Percentiles rank a stretch among this genome's conserved stretches.
These are phyloP conservation scores for Aramus guarauna DNA, from an alignment of 2,113 vertebrate species.

Conservation along the genomic window DNA sequence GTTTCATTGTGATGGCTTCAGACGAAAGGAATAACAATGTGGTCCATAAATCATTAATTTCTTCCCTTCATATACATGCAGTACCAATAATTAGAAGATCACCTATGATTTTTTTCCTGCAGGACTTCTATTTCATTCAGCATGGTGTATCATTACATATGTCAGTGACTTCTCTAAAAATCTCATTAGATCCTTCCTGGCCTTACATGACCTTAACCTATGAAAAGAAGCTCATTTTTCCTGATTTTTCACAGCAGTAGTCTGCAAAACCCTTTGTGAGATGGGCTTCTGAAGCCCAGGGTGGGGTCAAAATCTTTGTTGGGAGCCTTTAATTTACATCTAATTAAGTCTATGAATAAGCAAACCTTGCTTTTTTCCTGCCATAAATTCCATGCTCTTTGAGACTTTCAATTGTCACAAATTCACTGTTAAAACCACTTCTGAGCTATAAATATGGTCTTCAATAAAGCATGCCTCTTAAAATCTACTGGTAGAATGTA, in stretches of 20 bases:
- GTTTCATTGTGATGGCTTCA: background rate
- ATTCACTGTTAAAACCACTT: background rate
- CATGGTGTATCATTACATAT: slow-evolving; percentile 80
- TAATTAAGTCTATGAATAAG: slow-evolving; percentile 30
- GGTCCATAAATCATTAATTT: background rate
- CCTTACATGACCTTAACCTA: slow-evolving; percentile 82
- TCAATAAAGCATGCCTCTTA: background rate
- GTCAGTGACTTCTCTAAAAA: slow-evolving; percentile 86
- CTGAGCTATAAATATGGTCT: background rate
- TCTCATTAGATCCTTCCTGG: slow-evolving; percentile 87
- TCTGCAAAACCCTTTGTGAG: slow-evolving; percentile 85
- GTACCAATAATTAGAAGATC: background rate
- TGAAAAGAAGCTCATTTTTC: slow-evolving; percentile 82
- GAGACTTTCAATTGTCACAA: background rate
- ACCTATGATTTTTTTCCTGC: background rate
- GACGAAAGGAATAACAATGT: background rate
- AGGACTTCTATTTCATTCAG: background rate
- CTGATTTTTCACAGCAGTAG: slow-evolving; percentile 83
- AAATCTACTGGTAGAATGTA: background rate
- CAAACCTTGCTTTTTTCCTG: background rate
- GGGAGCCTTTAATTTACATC: slow-evolving; percentile 33
- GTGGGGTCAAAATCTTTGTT: slow-evolving; percentile 82
- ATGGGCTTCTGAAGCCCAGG: slow-evolving; percentile 84
- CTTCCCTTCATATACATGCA: background rate
- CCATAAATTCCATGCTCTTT: background rate